Evolutionary conservation across 2,113 vertebrate genomes (phyloP).

Genomic region (Empidonax traillii): DNA sequence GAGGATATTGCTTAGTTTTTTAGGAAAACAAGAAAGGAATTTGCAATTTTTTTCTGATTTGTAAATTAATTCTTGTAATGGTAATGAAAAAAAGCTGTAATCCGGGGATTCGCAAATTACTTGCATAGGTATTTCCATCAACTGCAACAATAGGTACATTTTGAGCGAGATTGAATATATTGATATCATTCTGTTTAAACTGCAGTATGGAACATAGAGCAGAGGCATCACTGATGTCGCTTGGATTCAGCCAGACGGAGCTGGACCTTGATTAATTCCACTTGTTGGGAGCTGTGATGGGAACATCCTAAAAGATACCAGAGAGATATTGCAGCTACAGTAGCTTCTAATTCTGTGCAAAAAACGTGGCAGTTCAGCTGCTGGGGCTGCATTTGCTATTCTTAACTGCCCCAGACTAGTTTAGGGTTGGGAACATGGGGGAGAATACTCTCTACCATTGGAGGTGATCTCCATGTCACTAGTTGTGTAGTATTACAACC

Average conservation of each 20-base stretch:
- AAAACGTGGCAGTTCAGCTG: not conserved
- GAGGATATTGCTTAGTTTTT: not conserved
- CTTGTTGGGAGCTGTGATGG: not conserved
- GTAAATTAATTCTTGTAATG: not conserved
- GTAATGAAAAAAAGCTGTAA: not conserved
- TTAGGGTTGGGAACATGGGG: not conserved
- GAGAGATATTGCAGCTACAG: not conserved
- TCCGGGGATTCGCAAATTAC: not conserved
- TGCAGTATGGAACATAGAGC: not conserved
- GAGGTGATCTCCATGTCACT: not conserved
- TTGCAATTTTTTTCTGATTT: not conserved
- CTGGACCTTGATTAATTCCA: not conserved
- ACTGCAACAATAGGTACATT: not conserved
- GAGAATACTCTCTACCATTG: rapidly evolving
- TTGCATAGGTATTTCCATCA: not conserved
- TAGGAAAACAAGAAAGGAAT: not conserved
- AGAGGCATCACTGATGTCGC: not conserved
- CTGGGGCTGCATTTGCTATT: not conserved
- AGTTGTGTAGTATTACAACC: not conserved
- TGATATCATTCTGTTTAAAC: not conserved
- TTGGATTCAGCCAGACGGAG: not conserved
- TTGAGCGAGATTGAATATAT: not conserved
- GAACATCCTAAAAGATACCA: not conserved
- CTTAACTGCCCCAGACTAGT: not conserved
- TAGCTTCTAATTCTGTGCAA: not conserved